Conservation (phyloP, 2,888 invertebrate genomes). For the Sarcophaga carnaria region DNA sequence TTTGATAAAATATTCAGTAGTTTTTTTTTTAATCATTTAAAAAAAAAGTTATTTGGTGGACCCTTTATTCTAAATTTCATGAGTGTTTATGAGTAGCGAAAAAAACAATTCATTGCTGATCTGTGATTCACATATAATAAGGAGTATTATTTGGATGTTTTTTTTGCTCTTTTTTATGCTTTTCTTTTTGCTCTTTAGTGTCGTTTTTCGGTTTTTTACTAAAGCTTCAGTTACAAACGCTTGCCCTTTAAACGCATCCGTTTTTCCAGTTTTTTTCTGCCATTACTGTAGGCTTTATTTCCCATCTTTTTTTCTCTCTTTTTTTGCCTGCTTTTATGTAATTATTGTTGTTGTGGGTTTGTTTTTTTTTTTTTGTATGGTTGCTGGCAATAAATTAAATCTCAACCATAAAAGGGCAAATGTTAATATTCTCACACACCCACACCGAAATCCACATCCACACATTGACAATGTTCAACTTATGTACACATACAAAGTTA, state of each 20-base stretch:
- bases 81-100: too few relatives aligned
- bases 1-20: too few relatives aligned
- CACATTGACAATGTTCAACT: neutral
- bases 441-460: constrained; percentile 25
- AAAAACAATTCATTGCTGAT: too few relatives aligned
- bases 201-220: neutral
- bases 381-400: constrained; percentile 68
- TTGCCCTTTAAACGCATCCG: constrained; percentile 64
- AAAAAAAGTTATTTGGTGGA: too few relatives aligned
- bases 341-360: constrained; percentile 17
- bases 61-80: too few relatives aligned
- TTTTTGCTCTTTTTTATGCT: too few relatives aligned
- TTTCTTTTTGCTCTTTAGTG: neutral
- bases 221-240: constrained; percentile 28
- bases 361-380: constrained; percentile 37
- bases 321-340: constrained; percentile 13
- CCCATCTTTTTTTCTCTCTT: constrained; percentile 37
- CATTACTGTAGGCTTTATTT: constrained; percentile 60
- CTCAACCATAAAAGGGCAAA: constrained; percentile 69
- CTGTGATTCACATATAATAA: constrained; percentile 30
- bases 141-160: too few relatives aligned
- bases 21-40: too few relatives aligned
- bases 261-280: constrained; percentile 48
- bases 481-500: neutral
- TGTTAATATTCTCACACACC: constrained; percentile 66